Evolutionary conservation across 2,113 vertebrate species (phyloP).

Genomic region (Delphinapterus leucas): DNA sequence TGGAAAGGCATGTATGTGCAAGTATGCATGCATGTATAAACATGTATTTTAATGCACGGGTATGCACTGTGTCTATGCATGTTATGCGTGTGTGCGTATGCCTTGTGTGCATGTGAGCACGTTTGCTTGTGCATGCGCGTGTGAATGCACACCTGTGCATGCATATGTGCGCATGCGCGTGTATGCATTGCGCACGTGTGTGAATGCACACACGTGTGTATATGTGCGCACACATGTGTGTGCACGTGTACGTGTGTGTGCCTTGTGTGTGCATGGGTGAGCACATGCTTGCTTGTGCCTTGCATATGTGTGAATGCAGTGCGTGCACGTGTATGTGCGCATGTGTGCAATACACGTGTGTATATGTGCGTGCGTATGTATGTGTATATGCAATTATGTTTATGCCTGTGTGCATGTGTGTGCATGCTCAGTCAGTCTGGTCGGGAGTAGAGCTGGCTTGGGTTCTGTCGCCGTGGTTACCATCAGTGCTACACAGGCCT

Average conservation of each 20-base stretch:
- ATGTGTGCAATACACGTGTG: background rate
- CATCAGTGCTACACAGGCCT: background rate
- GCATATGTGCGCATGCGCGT: fast-evolving
- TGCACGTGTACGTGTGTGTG: fast-evolving
- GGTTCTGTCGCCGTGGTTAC: background rate
- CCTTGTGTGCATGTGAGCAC: background rate
- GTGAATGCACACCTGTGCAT: fast-evolving
- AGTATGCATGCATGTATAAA: background rate
- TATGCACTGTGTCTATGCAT: background rate
- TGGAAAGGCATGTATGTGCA: background rate
- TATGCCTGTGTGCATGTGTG: background rate
- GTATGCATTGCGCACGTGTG: fast-evolving
- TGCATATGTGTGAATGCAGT: background rate
- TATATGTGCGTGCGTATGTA: fast-evolving
- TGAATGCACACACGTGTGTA: fast-evolving
- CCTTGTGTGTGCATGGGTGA: no score
- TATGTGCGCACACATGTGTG: fast-evolving
- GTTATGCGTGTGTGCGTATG: background rate
- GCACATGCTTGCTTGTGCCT: background rate
- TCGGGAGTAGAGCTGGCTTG: background rate
- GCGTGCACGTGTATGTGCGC: background rate
- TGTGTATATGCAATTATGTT: fast-evolving
- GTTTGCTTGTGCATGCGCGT: background rate
- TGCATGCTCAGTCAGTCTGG: no score
- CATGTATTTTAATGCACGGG: background rate